Percentiles rank a stretch among this genome's conserved stretches.
Evolutionary conservation across 2,113 vertebrate species (phyloP).

Genomic region (Mionectes macconnelli): DNA sequence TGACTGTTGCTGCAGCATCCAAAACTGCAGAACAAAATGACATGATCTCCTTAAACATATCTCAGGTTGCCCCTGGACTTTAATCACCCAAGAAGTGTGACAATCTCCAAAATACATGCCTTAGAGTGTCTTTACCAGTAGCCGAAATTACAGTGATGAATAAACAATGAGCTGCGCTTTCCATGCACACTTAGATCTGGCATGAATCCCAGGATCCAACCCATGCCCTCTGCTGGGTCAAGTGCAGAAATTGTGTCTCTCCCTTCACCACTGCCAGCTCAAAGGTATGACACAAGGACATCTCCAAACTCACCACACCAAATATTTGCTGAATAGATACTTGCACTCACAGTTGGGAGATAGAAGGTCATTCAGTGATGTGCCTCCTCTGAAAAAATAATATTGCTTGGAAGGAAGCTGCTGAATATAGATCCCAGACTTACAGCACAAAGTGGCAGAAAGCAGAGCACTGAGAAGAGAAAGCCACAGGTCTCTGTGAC

Average conservation of each 20-base stretch:
- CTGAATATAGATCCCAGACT: background rate
- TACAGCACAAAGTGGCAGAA: accelerated
- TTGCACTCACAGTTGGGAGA: background rate
- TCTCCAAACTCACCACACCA: background rate
- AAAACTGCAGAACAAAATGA: background rate
- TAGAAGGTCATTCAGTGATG: background rate
- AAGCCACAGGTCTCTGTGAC: background rate
- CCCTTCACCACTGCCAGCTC: background rate
- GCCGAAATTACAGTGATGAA: background rate
- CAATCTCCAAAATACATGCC: background rate
- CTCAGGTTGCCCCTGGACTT: background rate
- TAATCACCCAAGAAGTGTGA: background rate
- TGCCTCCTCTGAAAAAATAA: background rate
- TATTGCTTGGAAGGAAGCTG: background rate
- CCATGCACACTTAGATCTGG: accelerated
- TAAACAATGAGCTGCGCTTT: background rate
- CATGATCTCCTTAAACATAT: background rate
- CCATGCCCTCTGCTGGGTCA: background rate
- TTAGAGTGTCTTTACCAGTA: background rate
- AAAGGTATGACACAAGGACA: background rate
- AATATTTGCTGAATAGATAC: background rate
- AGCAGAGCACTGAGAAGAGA: background rate
- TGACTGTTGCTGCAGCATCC: background rate
- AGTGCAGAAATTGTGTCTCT: background rate
- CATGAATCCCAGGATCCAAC: background rate